A percentile compares a stretch with the other conserved stretches of the same genome.
Evolutionary conservation across 2,113 vertebrate species (phyloP).

Genomic region (Alligator sinensis): DNA sequence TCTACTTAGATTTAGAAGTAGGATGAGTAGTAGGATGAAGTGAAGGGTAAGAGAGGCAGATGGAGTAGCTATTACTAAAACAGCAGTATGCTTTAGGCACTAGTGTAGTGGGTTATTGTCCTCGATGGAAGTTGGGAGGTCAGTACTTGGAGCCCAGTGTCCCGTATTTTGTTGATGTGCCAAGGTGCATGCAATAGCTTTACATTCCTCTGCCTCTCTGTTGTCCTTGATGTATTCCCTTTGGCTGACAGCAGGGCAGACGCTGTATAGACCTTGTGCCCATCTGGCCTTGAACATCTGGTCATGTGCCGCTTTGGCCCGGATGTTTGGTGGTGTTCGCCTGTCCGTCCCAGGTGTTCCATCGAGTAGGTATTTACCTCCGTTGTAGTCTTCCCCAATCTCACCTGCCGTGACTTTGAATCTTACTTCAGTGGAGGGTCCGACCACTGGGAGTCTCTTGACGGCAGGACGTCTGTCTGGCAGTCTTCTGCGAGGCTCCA

Average conservation of each 20-base stretch:
- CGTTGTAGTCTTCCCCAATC: too few species aligned
- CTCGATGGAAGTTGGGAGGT: background rate
- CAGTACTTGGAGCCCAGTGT: background rate
- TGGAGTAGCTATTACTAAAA: background rate
- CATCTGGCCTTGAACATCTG: too few species aligned
- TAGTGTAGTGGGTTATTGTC: background rate
- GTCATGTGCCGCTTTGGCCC: too few species aligned
- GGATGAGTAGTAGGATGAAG: accelerated
- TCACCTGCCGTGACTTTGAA: too few species aligned
- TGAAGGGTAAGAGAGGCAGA: background rate
- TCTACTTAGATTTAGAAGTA: too few species aligned
- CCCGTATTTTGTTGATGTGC: background rate
- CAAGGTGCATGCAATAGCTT: background rate
- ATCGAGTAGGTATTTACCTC: too few species aligned
- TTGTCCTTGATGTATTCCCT: background rate
- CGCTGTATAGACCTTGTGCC: background rate
- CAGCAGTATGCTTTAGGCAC: background rate
- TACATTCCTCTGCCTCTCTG: background rate
- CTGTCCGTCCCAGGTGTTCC: too few species aligned
- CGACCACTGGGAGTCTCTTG: too few species aligned
- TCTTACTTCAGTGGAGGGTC: too few species aligned
- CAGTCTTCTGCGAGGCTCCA: too few species aligned
- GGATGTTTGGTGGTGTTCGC: too few species aligned
- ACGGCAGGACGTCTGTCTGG: too few species aligned
- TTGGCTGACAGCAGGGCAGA: background rate